Evolutionary conservation across 2,888 invertebrate species (phyloP).

Genomic region (Phrixothrix hirtus): DNA sequence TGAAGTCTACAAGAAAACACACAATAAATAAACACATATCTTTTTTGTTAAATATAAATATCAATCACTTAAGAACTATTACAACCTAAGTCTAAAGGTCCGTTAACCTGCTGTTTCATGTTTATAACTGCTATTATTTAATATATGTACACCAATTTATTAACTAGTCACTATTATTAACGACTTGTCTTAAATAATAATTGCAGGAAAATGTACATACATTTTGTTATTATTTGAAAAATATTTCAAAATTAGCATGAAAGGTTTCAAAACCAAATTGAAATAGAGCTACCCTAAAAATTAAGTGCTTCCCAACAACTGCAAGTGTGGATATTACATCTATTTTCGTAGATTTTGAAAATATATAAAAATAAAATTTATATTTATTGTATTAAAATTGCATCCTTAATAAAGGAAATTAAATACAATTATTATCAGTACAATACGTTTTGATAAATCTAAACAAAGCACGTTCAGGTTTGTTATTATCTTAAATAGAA

Average conservation of each 20-base stretch:
- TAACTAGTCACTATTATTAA: slow-evolving; percentile 17
- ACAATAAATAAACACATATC: slow-evolving; percentile 26
- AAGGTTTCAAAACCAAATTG: slow-evolving; percentile 4
- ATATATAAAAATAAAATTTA: too few relatives aligned
- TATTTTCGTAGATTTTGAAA: too few relatives aligned
- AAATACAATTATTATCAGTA: too few relatives aligned
- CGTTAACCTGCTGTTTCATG: slow-evolving; percentile 31
- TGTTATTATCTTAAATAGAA: too few relatives aligned
- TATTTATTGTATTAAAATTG: too few relatives aligned
- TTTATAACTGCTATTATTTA: slow-evolving; percentile 25
- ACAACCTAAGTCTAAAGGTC: slow-evolving; percentile 30
- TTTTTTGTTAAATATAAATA: slow-evolving; percentile 26
- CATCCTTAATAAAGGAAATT: too few relatives aligned
- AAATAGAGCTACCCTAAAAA: too few relatives aligned
- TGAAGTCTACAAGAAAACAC: slow-evolving; percentile 21
- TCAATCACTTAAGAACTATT: slow-evolving; percentile 23
- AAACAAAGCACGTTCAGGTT: too few relatives aligned
- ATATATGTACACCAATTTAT: slow-evolving; percentile 32
- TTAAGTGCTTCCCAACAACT: too few relatives aligned
- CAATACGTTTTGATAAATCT: too few relatives aligned
- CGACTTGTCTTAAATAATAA: slow-evolving; percentile 22
- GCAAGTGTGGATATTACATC: too few relatives aligned
- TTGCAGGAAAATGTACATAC: slow-evolving; percentile 26
- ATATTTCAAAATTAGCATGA: slow-evolving; percentile 5
- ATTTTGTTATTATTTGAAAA: not conserved